Percentiles rank a stretch among this genome's conserved stretches.
Evolutionary conservation across 2,113 vertebrate genomes (phyloP).

Genomic region (Dasyornis broadbenti): DNA sequence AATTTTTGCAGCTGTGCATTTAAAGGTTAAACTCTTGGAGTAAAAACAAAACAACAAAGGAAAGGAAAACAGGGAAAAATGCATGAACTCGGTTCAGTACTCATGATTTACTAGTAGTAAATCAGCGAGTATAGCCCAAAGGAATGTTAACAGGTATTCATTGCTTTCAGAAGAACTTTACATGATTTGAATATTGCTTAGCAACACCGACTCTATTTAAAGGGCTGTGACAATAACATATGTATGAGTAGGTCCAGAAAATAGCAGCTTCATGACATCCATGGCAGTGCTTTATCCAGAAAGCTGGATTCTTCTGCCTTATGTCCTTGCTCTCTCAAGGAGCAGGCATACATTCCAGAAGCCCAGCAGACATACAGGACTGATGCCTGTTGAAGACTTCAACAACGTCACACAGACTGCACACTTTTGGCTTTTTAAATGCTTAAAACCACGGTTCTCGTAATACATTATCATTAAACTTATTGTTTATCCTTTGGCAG

Average conservation of each 20-base stretch:
- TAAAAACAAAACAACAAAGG: not conserved
- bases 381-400: not conserved
- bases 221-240: slow-evolving; percentile 25
- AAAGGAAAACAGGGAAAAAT: not conserved
- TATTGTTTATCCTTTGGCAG: not conserved
- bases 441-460: not conserved
- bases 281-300: not conserved
- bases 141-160: slow-evolving; percentile 28
- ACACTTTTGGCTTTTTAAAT: not conserved
- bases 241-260: slow-evolving; percentile 24
- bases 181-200: slow-evolving; percentile 58
- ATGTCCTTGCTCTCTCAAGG: not conserved
- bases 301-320: not conserved
- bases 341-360: not conserved
- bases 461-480: not conserved
- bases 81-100: not conserved
- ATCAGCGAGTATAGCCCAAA: not conserved
- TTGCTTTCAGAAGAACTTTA: not conserved
- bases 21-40: not conserved
- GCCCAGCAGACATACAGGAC: not conserved
- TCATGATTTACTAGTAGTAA: slow-evolving; percentile 20
- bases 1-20: not conserved
- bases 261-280: not conserved
- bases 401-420: not conserved
- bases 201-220: slow-evolving; percentile 49